Evolutionary conservation across 2,113 vertebrate genomes (phyloP), one percentile per base, ranked within the genome.

Genomic region (Embiotoca jacksoni): DNA sequence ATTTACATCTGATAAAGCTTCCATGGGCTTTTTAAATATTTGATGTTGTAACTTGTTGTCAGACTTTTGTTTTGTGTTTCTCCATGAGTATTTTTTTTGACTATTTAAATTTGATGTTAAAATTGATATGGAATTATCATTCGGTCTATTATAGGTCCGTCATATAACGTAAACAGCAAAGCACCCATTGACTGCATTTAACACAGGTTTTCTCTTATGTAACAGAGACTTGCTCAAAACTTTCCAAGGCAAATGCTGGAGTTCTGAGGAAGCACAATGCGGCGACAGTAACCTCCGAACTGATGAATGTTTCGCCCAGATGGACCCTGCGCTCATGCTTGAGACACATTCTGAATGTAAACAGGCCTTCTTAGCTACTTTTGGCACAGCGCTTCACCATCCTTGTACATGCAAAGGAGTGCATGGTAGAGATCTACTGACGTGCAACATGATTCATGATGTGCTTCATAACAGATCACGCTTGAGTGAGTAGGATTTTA

Each of bases 241-340:
- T 1, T 96, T 97, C 89, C 78, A 6, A 63, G 87, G 88, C 31
- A 96, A 94, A 72, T 99, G 97, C 78, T 98, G 96, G 96, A 93
- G 84, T 14, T 69, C 30, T 0, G 90, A 94, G 46, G 90, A 90
- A 6, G 82, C 72, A 58, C 75, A 61, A 1, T 96, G 96, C 59
- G 89, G 89, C 7, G 61, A 60, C 0, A 44, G 80, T 13, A 87
- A 80, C 61, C 64, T 91, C 82, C 53, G 49, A n/a, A 41, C 52
- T 23, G 85, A 78, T 13, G 95, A 96, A 52, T 95, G 96, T 30
- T 77, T 94, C 55, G 85, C 72, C 11, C 82, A 92, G 61, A 89
- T 90, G 80, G 85, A 92, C 39, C 92, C 83, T 7, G 91, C 93
- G 8, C 39, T 95, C 33, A 93, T 93, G 15, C 95, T 94, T 39